Conservation (phyloP, 2,888 invertebrate genomes). For the Micropterix aruncella region DNA sequence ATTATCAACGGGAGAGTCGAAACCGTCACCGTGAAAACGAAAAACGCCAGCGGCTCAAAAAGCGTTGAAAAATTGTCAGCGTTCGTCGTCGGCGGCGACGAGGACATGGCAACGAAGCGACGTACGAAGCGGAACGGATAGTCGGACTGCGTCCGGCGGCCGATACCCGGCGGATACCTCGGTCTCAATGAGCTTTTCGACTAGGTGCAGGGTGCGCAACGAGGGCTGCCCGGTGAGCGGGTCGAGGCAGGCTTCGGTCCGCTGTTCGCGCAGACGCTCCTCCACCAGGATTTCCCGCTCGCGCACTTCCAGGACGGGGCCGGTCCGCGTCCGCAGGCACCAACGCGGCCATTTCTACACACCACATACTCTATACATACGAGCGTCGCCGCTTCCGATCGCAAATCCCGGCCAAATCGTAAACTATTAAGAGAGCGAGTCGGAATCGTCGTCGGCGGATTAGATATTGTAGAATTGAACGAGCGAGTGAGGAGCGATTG, state of each 20-base stretch:
- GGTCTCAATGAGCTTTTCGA: constrained; percentile 90
- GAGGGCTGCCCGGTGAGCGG: constrained; percentile 73
- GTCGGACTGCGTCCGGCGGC: constrained; percentile 13
- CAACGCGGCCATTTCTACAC: constrained; percentile 65
- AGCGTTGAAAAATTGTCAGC: too few relatives aligned
- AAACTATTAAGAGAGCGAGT: not conserved
- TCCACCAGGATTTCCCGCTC: constrained; percentile 83
- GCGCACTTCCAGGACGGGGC: constrained; percentile 67
- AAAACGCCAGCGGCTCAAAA: too few relatives aligned
- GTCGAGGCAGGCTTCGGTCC: constrained; percentile 81
- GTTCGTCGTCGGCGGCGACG: too few relatives aligned
- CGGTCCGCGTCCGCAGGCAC: constrained; percentile 76
- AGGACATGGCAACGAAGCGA: too few relatives aligned
- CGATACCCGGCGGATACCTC: constrained; percentile 75
- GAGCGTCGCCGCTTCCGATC: not conserved
- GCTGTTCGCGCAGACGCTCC: constrained; percentile 72
- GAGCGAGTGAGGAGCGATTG: too few relatives aligned
- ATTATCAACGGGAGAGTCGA: too few relatives aligned
- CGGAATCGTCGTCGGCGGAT: too few relatives aligned
- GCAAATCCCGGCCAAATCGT: not conserved
- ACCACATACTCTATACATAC: constrained; percentile 24
- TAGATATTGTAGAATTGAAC: too few relatives aligned
- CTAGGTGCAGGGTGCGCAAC: constrained; percentile 85
- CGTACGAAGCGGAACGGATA: too few relatives aligned
- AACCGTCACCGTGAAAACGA: too few relatives aligned